Evolutionary conservation across 35 echinoderm and acorn worm genomes (phyloP), one percentile per base, ranked within the genome.

Genomic region (Ptychodera flava): DNA sequence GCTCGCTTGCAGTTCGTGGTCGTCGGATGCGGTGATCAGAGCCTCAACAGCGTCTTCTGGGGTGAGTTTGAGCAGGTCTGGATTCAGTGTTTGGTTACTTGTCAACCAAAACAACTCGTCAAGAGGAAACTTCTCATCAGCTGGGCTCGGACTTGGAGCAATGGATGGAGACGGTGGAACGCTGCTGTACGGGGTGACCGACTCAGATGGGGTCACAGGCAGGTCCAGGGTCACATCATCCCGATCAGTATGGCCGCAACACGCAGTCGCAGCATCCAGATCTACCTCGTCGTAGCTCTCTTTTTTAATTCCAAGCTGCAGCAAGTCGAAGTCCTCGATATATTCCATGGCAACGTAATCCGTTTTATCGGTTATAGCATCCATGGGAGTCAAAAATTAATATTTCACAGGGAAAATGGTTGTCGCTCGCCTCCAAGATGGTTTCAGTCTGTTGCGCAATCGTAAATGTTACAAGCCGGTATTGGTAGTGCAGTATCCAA

Each of bases 1-100:
- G 35, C 35, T 83, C 0, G 33, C 82, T 34, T 36, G 30, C 22
- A 1, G 35, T 34, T n/a, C 33, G 0, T n/a, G 82, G 37, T 35
- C 82, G 37, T 34, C 37, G 82, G 82, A 29, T 34, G 82, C 6
- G 30, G 33, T 36, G 82, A 83, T 83, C 28, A 83, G 28, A 34
- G 82, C 35, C 37, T 83, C 82, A 15, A 16, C 82, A 1, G 33
- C 14, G n/a, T 31, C 35, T 28, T 36, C 28, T 30, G 34, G 28
- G 1, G 82, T 28, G 33, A 83, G 35, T 15, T 32, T 80, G 30
- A 28, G 28, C 78, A 80, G 78, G 6, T 28, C 78, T 6, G 37
- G 37, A 37, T 1, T 1, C 33, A 37, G 82, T 30, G 37, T 83
- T 30, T 28, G 12, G 35, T 36, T 36, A 36, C 28, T 28, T 83